Evolutionary conservation across 2,113 vertebrate species (phyloP).

Genomic region (Vulpes lagopus): DNA sequence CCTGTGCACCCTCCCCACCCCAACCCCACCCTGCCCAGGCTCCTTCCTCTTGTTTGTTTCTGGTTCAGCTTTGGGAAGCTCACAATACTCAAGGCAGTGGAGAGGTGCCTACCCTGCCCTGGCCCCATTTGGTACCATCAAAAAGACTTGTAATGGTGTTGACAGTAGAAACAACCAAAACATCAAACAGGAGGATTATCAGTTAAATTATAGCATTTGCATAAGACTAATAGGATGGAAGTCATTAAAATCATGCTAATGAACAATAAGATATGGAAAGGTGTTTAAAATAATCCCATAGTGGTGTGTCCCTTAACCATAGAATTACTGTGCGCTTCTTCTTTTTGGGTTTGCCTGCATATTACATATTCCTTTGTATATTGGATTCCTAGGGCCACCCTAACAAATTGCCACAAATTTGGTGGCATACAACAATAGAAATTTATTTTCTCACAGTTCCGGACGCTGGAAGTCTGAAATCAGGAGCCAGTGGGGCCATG

Average conservation of each 20-base stretch:
- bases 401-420: background rate
- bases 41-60: background rate
- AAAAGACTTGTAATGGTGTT: background rate
- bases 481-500: rapidly evolving
- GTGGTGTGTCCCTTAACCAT: background rate
- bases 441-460: background rate
- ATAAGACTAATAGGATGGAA: background rate
- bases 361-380: background rate
- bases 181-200: background rate
- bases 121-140: background rate
- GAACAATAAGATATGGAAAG: background rate
- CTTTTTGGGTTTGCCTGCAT: background rate
- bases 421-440: background rate
- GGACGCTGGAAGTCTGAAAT: background rate
- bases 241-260: background rate
- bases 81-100: background rate
- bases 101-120: background rate
- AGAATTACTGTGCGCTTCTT: background rate
- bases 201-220: background rate
- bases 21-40: background rate
- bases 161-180: background rate
- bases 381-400: background rate
- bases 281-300: background rate
- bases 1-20: background rate
- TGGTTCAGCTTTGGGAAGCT: background rate